Evolutionary conservation across 2,797 vertebrate genomes (phyloP).

Genomic region (Melanotaenia parkinsoni): DNA sequence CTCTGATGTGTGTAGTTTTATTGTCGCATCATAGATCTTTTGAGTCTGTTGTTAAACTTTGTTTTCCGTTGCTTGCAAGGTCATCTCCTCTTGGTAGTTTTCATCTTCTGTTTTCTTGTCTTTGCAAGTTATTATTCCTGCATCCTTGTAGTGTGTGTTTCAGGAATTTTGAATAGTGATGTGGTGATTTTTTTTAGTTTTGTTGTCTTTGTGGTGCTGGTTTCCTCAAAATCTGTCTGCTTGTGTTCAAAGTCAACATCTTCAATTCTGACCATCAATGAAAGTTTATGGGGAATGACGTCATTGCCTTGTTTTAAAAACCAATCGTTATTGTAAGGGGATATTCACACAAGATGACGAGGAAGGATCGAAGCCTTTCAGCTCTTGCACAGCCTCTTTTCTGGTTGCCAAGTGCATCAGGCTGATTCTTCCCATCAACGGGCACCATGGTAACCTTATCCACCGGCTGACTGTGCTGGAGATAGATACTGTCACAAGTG

Average conservation of each 20-base stretch:
- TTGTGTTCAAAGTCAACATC: background rate
- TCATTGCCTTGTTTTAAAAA: constrained; percentile 13
- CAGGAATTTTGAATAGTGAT: background rate
- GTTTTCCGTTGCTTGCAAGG: constrained; percentile 16
- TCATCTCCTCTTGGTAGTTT: constrained; percentile 23
- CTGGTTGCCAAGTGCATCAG: constrained; percentile 73
- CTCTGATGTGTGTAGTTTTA: constrained; percentile 37
- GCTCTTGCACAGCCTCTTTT: constrained; percentile 42
- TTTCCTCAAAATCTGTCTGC: background rate
- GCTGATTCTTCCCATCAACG: constrained; percentile 69
- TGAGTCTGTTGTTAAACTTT: constrained; percentile 19
- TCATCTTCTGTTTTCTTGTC: constrained; percentile 14
- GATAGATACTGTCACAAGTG: constrained; percentile 75
- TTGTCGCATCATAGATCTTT: constrained; percentile 9
- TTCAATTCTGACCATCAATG: background rate
- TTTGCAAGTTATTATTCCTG: background rate
- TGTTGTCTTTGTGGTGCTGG: background rate
- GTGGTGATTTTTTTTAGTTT: background rate
- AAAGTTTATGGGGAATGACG: constrained; percentile 12
- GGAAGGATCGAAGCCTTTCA: constrained; percentile 48
- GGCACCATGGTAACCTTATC: constrained; percentile 81
- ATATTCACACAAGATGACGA: constrained; percentile 41
- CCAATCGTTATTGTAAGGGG: constrained; percentile 20
- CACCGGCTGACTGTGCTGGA: constrained; percentile 68
- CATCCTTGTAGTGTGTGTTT: background rate